Conservation (phyloP, 2,113 vertebrate species). For the Brachirus orientalis region DNA sequence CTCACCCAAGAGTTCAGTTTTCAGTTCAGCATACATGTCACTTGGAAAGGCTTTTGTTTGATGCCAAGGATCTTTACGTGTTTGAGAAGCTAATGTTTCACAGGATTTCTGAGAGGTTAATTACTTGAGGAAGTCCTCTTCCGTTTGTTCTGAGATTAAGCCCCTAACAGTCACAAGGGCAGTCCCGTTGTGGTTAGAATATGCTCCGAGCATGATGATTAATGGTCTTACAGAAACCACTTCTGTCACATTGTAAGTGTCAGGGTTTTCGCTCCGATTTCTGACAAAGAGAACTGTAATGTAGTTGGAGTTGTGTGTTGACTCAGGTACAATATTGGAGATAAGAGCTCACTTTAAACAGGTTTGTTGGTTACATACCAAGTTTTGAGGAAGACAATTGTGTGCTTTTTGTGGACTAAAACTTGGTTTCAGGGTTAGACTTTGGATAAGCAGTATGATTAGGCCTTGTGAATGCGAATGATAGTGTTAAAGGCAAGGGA, state of each 20-base stretch:
- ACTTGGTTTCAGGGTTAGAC: no score
- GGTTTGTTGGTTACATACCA: no score
- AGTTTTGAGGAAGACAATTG: background rate
- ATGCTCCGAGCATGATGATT: background rate
- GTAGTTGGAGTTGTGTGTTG: background rate
- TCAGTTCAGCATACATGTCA: no score
- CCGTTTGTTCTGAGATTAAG: background rate
- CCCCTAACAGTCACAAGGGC: slow-evolving; percentile 13
- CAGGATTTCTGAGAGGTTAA: slow-evolving; percentile 14
- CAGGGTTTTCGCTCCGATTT: no score
- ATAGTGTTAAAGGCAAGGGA: no score
- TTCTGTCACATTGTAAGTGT: slow-evolving; percentile 9
- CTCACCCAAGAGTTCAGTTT: no score
- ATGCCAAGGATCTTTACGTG: no score
- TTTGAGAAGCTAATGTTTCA: slow-evolving; percentile 5
- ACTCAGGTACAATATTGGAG: no score
- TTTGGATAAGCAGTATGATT: no score
- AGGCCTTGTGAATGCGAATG: no score
- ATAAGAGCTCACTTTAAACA: slow-evolving; percentile 9
- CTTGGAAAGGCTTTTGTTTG: no score
- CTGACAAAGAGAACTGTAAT: background rate
- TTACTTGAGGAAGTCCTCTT: slow-evolving; percentile 21
- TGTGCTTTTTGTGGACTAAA: background rate
- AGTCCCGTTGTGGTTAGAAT: slow-evolving; percentile 5
- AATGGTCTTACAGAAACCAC: background rate